phyloP scores from a whole-genome alignment of 2,888 invertebrate species.

The Drosophila subquinaria region DNA sequence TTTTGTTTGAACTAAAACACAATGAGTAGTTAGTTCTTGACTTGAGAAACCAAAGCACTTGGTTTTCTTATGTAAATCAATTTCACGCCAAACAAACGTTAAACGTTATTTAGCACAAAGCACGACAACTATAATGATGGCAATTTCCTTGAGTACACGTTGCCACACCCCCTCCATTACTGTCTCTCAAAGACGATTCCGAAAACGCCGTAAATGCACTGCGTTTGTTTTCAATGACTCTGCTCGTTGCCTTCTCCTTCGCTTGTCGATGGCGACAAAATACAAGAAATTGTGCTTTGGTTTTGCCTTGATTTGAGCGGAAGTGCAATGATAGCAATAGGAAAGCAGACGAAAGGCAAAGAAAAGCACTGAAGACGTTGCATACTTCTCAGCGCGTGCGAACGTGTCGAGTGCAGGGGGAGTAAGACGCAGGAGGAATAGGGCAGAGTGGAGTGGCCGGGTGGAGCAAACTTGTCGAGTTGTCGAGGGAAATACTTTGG shows the following conservation, averaged over 20 bases:
- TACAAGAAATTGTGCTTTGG: constrained; percentile 80
- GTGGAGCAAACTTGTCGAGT: constrained; percentile 59
- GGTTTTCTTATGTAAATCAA: constrained; percentile 66
- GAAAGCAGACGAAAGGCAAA: constrained; percentile 26
- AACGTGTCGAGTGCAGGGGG: constrained; percentile 72
- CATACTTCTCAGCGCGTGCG: constrained; percentile 67
- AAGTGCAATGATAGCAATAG: constrained; percentile 77
- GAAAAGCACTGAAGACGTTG: constrained; percentile 32
- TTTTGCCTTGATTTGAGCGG: constrained; percentile 72
- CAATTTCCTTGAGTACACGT: constrained; percentile 82
- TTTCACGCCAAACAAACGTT: constrained; percentile 77
- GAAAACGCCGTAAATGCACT: constrained; percentile 32
- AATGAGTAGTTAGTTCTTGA: constrained; percentile 5
- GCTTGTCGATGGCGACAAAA: constrained; percentile 66
- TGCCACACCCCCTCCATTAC: constrained; percentile 41
- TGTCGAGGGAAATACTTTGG: constrained; percentile 65
- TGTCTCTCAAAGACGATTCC: constrained; percentile 39
- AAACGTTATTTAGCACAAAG: constrained; percentile 78
- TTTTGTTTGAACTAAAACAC: constrained; percentile 2
- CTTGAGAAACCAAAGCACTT: constrained; percentile 17
- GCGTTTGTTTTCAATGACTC: constrained; percentile 40
- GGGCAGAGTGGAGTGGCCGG: constrained; percentile 10
- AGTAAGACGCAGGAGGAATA: background rate
- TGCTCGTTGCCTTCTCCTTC: constrained; percentile 27
- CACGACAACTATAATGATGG: constrained; percentile 81